These are phyloP conservation scores for Labeo rohita DNA, from an alignment of 2,113 vertebrate species.

Conservation along the genomic window DNA sequence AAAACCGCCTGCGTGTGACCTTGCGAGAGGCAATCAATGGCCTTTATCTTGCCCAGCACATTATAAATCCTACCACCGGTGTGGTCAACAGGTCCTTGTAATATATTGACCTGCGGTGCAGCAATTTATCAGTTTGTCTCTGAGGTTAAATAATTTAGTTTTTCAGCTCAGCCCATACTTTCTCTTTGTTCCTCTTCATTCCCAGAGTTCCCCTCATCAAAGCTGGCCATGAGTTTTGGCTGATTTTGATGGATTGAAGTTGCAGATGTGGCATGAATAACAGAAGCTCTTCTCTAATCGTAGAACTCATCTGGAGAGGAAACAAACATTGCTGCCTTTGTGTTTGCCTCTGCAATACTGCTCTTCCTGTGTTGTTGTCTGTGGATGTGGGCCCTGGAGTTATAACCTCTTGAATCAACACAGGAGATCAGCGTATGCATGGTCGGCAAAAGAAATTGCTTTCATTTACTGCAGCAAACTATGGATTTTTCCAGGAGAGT, in stretches of 20 bases:
- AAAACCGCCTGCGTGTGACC: slow-evolving; percentile 69
- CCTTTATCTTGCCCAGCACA: slow-evolving; percentile 77
- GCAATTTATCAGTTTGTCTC: slow-evolving; percentile 80
- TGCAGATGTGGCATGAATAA: slow-evolving; percentile 53
- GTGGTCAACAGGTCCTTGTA: slow-evolving; percentile 74
- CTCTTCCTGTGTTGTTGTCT: slow-evolving; percentile 40
- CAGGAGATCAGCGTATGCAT: slow-evolving; percentile 60
- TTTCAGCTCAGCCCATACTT: slow-evolving; percentile 71
- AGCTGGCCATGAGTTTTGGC: slow-evolving; percentile 38
- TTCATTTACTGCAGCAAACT: slow-evolving; percentile 70
- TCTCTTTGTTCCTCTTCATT: slow-evolving; percentile 62
- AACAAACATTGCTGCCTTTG: slow-evolving; percentile 36
- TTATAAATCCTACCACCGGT: slow-evolving; percentile 76
- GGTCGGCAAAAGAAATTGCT: slow-evolving; percentile 65
- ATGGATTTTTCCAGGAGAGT: slow-evolving; percentile 62
- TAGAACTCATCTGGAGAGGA: slow-evolving; percentile 45
- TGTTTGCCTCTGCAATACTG: slow-evolving; percentile 54
- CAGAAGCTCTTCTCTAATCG: slow-evolving; percentile 51
- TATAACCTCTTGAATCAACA: slow-evolving; percentile 70
- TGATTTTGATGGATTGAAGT: slow-evolving; percentile 68
- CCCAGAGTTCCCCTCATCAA: slow-evolving; percentile 50
- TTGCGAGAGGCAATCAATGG: slow-evolving; percentile 79
- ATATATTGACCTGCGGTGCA: slow-evolving; percentile 73
- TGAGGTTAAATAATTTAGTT: slow-evolving; percentile 80
- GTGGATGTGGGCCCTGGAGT: slow-evolving; percentile 55